A percentile compares a stretch with the other conserved stretches of the same genome.
phyloP scores from a whole-genome alignment of 1,140 invertebrate genomes.

The Sminthurides bifidus region DNA sequence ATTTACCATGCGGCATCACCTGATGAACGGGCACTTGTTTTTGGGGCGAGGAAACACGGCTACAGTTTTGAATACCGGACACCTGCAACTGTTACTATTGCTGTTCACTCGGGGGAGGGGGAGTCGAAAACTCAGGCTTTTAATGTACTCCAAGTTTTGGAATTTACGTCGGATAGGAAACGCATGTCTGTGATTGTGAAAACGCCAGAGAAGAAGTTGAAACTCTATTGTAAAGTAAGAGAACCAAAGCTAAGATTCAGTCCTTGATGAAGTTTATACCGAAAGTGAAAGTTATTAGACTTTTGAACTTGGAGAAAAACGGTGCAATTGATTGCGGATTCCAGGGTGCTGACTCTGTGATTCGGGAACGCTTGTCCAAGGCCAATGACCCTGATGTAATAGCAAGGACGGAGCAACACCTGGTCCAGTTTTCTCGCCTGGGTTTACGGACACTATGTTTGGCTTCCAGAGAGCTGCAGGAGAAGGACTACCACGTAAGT shows the following conservation, averaged over 20 bases:
- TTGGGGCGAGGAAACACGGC: slow-evolving; percentile 74
- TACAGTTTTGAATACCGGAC: slow-evolving; percentile 83
- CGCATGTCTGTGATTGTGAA: slow-evolving; percentile 86
- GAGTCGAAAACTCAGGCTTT: slow-evolving; percentile 74
- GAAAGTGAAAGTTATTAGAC: too few relatives aligned
- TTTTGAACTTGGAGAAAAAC: too few relatives aligned
- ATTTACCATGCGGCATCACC: slow-evolving; percentile 95
- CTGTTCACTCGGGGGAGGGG: slow-evolving; percentile 46
- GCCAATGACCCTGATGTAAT: slow-evolving; percentile 37
- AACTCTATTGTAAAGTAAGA: slow-evolving; percentile 73
- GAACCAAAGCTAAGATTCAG: too few relatives aligned
- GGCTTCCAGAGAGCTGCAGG: slow-evolving; percentile 64
- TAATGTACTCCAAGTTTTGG: slow-evolving; percentile 92
- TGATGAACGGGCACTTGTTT: slow-evolving; percentile 71
- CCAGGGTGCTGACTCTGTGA: slow-evolving; percentile 40
- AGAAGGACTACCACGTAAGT: slow-evolving; percentile 57
- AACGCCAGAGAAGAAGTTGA: slow-evolving; percentile 62
- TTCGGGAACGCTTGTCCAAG: slow-evolving; percentile 60
- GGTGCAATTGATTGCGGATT: too few relatives aligned
- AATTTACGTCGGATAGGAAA: slow-evolving; percentile 88
- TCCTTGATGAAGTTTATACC: too few relatives aligned
- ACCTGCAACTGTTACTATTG: slow-evolving; percentile 63
- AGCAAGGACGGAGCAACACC: slow-evolving; percentile 65
- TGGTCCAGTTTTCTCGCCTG: slow-evolving; percentile 82
- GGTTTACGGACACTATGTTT: slow-evolving; percentile 80